Conservation (phyloP, 2,888 invertebrate species). For the Lithophane ornitopus region DNA sequence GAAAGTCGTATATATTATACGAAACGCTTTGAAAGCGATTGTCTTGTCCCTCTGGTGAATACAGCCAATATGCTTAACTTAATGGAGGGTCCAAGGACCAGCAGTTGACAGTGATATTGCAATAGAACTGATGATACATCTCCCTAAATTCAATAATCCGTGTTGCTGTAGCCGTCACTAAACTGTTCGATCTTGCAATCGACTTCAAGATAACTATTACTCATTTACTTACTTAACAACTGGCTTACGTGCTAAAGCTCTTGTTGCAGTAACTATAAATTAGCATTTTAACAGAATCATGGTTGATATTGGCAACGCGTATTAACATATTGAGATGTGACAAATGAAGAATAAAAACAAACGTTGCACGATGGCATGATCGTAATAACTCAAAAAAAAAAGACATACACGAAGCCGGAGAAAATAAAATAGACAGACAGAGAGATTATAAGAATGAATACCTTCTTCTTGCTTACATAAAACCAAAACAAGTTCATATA, state of each 20-base stretch:
- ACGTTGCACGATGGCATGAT: conserved; percentile 1
- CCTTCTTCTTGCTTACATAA: background rate
- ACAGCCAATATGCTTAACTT: background rate
- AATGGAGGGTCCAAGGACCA: background rate
- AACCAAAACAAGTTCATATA: background rate
- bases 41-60: background rate
- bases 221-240: conserved; percentile 44
- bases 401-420: background rate
- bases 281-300: conserved; percentile 29
- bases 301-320: conserved; percentile 2
- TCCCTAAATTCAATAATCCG: conserved; percentile 14
- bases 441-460: background rate
- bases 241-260: conserved; percentile 25
- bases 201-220: conserved; percentile 36
- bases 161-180: conserved; percentile 17
- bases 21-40: background rate
- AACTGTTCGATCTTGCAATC: conserved; percentile 22
- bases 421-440: background rate
- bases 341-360: background rate
- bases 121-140: background rate
- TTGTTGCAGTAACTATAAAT: conserved; percentile 26
- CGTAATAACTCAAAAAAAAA: conserved; percentile 3
- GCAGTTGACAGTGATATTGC: too few species aligned
- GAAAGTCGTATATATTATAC: background rate
- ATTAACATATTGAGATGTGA: background rate